These are phyloP conservation scores for Sinhomidia bicolor DNA, from an alignment of 2,888 invertebrate genomes.

Conservation along the genomic window DNA sequence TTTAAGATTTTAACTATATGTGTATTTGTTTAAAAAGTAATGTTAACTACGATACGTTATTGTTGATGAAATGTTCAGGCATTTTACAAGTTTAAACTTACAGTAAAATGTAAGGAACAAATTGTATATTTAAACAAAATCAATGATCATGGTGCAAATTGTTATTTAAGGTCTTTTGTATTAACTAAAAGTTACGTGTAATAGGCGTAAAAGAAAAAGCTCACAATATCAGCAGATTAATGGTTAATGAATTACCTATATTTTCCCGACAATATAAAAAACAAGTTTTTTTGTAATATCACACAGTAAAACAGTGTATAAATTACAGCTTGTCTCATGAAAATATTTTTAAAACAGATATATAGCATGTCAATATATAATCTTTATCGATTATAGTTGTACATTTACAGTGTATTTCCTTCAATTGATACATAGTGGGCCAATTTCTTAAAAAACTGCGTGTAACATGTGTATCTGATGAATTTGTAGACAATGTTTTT, in stretches of 20 bases:
- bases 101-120: conserved; percentile 24
- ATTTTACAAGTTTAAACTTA: conserved; percentile 25
- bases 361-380: conserved; percentile 15
- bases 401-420: conserved; percentile 48
- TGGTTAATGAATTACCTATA: conserved; percentile 60
- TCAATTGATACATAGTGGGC: conserved; percentile 71
- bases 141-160: conserved; percentile 71
- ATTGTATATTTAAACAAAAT: conserved; percentile 41
- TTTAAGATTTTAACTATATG: not conserved
- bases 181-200: conserved; percentile 30
- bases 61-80: conserved; percentile 15
- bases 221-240: conserved; percentile 53
- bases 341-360: conserved; percentile 33
- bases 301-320: conserved; percentile 22
- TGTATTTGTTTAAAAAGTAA: conserved; percentile 18
- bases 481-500: conserved; percentile 27
- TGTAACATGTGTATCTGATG: conserved; percentile 33
- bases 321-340: conserved; percentile 55
- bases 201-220: conserved; percentile 53
- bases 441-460: conserved; percentile 63
- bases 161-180: conserved; percentile 63
- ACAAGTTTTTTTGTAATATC: conserved; percentile 39
- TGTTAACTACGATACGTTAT: not conserved
- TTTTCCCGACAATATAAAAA: conserved; percentile 68
- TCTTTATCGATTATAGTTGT: conserved; percentile 4